Percentiles rank a stretch among this genome's conserved stretches.
Conservation (phyloP, 2,888 invertebrate species). For the Nomada ruficornis region DNA sequence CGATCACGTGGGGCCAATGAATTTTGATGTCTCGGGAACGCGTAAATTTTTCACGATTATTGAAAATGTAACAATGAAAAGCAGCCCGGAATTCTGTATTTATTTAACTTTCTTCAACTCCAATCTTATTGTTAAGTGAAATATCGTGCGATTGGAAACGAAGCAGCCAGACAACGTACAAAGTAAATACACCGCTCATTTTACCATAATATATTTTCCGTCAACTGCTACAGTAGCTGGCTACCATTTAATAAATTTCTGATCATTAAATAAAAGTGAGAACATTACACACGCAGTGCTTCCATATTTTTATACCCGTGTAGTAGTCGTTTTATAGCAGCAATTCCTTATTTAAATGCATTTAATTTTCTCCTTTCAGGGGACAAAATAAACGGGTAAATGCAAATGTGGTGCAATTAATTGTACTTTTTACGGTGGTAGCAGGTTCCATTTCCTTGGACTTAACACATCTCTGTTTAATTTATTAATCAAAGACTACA, state of each 20-base stretch:
- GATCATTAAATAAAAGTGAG: neutral
- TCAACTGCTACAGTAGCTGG: neutral
- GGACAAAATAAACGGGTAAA: neutral
- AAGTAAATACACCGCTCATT: neutral
- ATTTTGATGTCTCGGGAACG: constrained; percentile 1
- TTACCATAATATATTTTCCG: neutral
- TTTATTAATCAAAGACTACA: neutral
- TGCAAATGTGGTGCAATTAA: neutral
- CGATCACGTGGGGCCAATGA: neutral
- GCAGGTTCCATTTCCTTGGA: neutral
- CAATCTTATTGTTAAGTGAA: neutral
- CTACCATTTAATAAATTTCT: neutral
- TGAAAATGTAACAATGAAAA: neutral
- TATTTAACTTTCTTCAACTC: too few species aligned
- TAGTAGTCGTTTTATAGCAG: neutral
- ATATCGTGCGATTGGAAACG: too few species aligned
- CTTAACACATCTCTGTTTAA: neutral
- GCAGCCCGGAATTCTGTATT: too few species aligned
- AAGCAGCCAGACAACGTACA: neutral
- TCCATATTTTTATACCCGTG: neutral
- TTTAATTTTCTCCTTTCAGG: neutral
- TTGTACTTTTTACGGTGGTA: neutral
- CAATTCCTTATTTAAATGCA: neutral
- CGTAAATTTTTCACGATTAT: neutral
- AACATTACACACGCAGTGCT: too few species aligned